phyloP scores from a whole-genome alignment of 2,888 invertebrate genomes.

The Keiferia lycopersicella region DNA sequence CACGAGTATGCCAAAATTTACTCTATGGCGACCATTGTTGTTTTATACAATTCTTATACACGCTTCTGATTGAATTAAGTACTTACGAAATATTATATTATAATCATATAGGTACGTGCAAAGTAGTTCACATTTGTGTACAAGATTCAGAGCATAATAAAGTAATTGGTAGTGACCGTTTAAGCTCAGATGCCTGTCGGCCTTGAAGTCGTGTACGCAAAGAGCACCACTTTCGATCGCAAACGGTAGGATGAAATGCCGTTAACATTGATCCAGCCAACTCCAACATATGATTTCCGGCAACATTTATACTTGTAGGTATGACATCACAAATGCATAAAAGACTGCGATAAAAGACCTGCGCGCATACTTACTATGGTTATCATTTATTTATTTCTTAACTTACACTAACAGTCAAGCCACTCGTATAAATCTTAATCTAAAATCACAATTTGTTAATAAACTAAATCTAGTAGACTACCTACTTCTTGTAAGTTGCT shows the following conservation, averaged over 20 bases:
- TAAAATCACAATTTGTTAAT: no score
- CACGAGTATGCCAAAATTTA: neutral
- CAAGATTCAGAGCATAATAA: neutral
- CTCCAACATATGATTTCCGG: slow-evolving; percentile 10
- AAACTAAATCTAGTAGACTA: no score
- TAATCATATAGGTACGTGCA: neutral
- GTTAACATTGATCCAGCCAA: slow-evolving; percentile 20
- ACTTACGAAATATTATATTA: neutral
- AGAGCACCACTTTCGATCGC: slow-evolving; percentile 7
- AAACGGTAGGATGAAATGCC: slow-evolving; percentile 3
- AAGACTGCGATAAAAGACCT: neutral
- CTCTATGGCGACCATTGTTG: neutral
- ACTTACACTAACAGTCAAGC: no score
- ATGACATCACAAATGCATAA: neutral
- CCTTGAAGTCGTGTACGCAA: slow-evolving; percentile 13
- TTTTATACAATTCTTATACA: neutral
- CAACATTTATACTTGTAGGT: slow-evolving; percentile 14
- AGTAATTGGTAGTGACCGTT: slow-evolving; percentile 14
- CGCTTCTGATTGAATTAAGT: neutral
- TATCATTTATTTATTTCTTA: no score
- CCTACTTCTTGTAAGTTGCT: no score
- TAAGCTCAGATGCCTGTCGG: slow-evolving; percentile 12
- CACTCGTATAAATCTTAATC: no score
- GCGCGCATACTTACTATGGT: no score
- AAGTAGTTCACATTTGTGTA: neutral